These are phyloP conservation scores for Pollenia labialis DNA, from an alignment of 2,888 invertebrate species.

Conservation along the genomic window DNA sequence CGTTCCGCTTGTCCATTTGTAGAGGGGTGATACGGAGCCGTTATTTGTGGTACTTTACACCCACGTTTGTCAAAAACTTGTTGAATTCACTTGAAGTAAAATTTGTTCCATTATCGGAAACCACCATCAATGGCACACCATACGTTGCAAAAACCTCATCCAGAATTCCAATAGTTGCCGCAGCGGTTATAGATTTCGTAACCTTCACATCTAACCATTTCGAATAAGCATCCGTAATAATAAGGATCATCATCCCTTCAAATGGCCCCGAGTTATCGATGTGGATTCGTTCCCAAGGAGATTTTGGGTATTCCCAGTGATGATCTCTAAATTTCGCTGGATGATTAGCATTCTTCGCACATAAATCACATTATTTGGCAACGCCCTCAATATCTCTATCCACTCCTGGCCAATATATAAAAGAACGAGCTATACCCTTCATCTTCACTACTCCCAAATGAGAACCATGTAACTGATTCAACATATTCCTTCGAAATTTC, in stretches of 20 bases:
- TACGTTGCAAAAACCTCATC: too few species aligned
- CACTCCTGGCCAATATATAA: slow-evolving; percentile 46
- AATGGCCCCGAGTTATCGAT: slow-evolving; percentile 82
- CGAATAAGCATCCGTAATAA: too few species aligned
- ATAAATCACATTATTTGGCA: slow-evolving; percentile 25
- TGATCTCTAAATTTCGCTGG: slow-evolving; percentile 34
- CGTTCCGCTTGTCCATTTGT: too few species aligned
- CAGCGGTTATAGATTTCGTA: too few species aligned
- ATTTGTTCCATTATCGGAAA: too few species aligned
- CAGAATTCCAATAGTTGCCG: too few species aligned
- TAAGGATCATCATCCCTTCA: slow-evolving; percentile 75
- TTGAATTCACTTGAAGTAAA: too few species aligned
- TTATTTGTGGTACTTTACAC: too few species aligned
- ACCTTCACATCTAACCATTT: too few species aligned
- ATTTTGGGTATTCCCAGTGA: slow-evolving; percentile 49
- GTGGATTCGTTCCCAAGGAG: slow-evolving; percentile 48
- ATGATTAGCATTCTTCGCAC: slow-evolving; percentile 13
- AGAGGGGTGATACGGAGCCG: too few species aligned
- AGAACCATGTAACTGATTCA: slow-evolving; percentile 39
- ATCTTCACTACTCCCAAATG: slow-evolving; percentile 52
- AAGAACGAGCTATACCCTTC: slow-evolving; percentile 43
- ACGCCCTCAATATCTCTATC: slow-evolving; percentile 41
- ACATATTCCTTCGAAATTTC: neutral
- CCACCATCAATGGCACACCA: too few species aligned
- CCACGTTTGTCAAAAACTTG: too few species aligned